Evolutionary conservation across 1,140 invertebrate species (phyloP).

Genomic region (Spodoptera frugiperda): DNA sequence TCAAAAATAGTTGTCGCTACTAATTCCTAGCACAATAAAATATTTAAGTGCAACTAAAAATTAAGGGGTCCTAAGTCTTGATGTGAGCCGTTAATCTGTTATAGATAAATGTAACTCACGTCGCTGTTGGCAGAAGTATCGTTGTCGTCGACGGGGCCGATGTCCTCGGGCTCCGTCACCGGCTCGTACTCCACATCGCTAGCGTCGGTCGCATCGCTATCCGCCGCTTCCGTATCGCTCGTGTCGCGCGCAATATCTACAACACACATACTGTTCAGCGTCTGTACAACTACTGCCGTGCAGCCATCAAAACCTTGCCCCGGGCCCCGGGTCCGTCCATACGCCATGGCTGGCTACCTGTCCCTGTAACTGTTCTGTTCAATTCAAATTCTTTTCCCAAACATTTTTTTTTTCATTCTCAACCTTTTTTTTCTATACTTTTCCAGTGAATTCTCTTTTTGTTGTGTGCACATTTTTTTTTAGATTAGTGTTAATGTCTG

Average conservation of each 20-base stretch:
- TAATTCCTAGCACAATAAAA: too few species aligned
- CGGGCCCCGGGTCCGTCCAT: too few species aligned
- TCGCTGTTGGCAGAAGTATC: slow-evolving; percentile 75
- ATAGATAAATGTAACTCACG: slow-evolving; percentile 62
- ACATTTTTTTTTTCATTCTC: slow-evolving; percentile 2
- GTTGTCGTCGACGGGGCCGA: slow-evolving; percentile 56
- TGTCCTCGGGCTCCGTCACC: slow-evolving; percentile 66
- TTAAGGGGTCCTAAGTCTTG: too few species aligned
- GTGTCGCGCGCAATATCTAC: slow-evolving; percentile 85
- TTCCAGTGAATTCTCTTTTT: slow-evolving; percentile 27
- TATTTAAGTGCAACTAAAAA: too few species aligned
- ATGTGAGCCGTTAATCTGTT: too few species aligned
- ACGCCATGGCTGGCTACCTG: neutral
- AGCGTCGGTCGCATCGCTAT: slow-evolving; percentile 60
- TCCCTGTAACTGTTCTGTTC: neutral
- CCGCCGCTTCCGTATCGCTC: slow-evolving; percentile 77
- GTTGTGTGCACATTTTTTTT: neutral
- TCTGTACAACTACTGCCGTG: slow-evolving; percentile 54
- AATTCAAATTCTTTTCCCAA: neutral
- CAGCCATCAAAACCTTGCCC: neutral
- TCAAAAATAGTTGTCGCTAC: too few species aligned
- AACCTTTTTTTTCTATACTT: slow-evolving; percentile 40
- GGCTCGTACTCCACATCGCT: slow-evolving; percentile 69
- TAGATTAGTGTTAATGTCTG: neutral
- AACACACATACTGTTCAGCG: slow-evolving; percentile 63